Evolutionary conservation across 2,888 invertebrate genomes (phyloP).

Genomic region (Dynastes hyllus): DNA sequence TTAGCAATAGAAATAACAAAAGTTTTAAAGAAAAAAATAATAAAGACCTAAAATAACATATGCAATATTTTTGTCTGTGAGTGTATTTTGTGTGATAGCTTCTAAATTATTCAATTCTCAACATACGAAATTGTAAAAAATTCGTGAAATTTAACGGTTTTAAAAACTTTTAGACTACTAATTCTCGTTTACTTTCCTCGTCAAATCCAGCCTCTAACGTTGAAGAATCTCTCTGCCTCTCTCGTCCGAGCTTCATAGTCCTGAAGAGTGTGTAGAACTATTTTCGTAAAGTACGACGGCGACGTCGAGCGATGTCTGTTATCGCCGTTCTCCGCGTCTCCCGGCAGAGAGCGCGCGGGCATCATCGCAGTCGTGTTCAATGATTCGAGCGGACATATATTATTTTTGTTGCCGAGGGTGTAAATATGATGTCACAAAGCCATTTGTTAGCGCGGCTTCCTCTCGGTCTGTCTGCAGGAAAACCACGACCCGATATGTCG

Average conservation of each 20-base stretch:
- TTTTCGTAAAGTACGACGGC: slow-evolving; percentile 26
- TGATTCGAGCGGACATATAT: slow-evolving; percentile 71
- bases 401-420: slow-evolving; percentile 71
- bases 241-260: background rate
- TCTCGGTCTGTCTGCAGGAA: slow-evolving; percentile 69
- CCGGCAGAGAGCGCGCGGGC: slow-evolving; percentile 9
- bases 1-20: no score
- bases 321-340: slow-evolving; percentile 34
- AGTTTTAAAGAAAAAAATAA: no score
- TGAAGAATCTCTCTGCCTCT: no score
- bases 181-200: no score
- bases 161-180: no score
- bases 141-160: no score
- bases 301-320: slow-evolving; percentile 29
- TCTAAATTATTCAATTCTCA: no score
- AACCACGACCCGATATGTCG: slow-evolving; percentile 70
- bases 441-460: slow-evolving; percentile 70
- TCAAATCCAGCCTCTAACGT: no score
- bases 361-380: slow-evolving; percentile 64
- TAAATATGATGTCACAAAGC: slow-evolving; percentile 71
- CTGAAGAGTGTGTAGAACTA: slow-evolving; percentile 30
- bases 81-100: no score
- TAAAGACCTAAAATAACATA: no score
- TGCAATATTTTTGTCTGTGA: no score
- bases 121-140: no score